Evolutionary conservation across 2,888 invertebrate genomes (phyloP), one percentile per base, ranked within the genome.

Genomic region (Clunio marinus): DNA sequence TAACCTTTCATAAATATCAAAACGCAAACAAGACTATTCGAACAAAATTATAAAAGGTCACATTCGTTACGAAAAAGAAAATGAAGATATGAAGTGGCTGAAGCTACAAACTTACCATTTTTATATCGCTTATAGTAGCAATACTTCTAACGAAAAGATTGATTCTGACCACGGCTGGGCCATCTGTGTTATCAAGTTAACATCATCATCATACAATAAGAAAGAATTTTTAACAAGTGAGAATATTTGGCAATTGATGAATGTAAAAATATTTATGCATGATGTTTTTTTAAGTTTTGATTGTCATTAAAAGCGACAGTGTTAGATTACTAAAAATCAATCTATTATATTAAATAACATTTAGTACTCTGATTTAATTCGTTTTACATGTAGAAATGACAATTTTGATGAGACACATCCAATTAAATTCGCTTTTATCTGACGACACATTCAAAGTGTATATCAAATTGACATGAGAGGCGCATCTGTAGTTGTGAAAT

Each of bases 61-160:
- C n/a, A n/a, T n/a, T n/a, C n/a, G n/a, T n/a, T n/a, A n/a, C n/a
- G n/a, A n/a, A n/a, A n/a, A n/a, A n/a, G n/a, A n/a, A n/a, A n/a
- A n/a, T n/a, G n/a, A n/a, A n/a, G n/a, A n/a, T n/a, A n/a, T n/a
- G n/a, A n/a, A n/a, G n/a, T 72, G 70, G 69, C 72, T 70, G 60
- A 70, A 66, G 69, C 46, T 71, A 15, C 74, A 75, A 80, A 92
- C 94, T 94, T 91, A 96, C 96, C 96, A 96, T 96, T 85, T 95
- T 95, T 83, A 93, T 95, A 87, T 96, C 96, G 88, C 95, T 96
- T 85, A 96, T 96, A 80, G 95, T 95, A 80, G 93, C 92, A 80
- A 96, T 93, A 88, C 91, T 94, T 86, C 96, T 86, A 82, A 96
- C 93, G 88, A 94, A 94, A 85, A 95, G 89, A 89, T 96, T 96